phyloP scores from a whole-genome alignment of 2,888 invertebrate genomes.

The Ophion obscuratus region DNA sequence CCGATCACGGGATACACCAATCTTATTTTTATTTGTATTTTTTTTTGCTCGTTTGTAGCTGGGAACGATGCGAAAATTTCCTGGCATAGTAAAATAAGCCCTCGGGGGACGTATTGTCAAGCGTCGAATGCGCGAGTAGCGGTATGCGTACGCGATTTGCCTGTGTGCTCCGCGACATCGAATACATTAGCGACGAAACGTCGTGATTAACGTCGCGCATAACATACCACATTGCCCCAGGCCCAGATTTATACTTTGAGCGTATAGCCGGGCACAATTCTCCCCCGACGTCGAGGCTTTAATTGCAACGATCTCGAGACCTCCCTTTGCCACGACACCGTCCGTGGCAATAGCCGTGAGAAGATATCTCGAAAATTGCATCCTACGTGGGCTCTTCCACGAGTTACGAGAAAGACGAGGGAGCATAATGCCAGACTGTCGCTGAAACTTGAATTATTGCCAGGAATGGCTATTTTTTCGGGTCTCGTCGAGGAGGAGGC shows the following conservation, averaged over 20 bases:
- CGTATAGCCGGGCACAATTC: conserved; percentile 50
- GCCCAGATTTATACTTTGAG: conserved; percentile 69
- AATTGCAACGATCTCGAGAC: conserved; percentile 70
- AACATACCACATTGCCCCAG: conserved; percentile 66
- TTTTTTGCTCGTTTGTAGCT: conserved; percentile 13
- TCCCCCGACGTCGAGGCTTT: conserved; percentile 65
- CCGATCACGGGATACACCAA: conserved; percentile 36
- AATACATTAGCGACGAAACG: conserved; percentile 76
- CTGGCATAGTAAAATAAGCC: conserved; percentile 55
- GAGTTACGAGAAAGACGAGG: conserved; percentile 46
- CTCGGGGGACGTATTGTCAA: conserved; percentile 59
- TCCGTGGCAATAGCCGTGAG: conserved; percentile 72
- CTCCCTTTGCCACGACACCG: conserved; percentile 70
- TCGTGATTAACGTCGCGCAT: conserved; percentile 63
- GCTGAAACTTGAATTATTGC: conserved; percentile 32
- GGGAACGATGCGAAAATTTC: conserved; percentile 50
- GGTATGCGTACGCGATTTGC: conserved; percentile 25
- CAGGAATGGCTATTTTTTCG: background rate
- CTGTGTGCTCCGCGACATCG: conserved; percentile 49
- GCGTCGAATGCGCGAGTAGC: conserved; percentile 37
- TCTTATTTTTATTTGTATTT: background rate
- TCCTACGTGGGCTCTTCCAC: conserved; percentile 33
- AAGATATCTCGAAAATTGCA: conserved; percentile 71
- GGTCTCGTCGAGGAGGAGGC: background rate
- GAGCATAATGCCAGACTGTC: conserved; percentile 5